These are phyloP conservation scores for Poeciliopsis presidionis DNA, from an alignment of 2,797 vertebrate genomes.

Conservation along the genomic window DNA sequence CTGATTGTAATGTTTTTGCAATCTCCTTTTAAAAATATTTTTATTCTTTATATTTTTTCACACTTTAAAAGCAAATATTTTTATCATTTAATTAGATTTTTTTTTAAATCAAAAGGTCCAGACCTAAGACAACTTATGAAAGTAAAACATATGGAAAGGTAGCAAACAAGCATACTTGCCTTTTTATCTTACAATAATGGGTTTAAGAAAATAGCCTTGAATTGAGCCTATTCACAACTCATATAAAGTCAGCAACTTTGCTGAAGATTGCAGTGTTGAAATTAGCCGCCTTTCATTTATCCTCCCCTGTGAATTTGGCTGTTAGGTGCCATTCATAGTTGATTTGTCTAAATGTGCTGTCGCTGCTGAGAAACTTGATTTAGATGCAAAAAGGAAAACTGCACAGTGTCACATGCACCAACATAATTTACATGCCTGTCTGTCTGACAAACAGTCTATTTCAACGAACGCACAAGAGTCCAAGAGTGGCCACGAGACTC, in stretches of 20 bases:
- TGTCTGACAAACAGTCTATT: background rate
- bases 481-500: slow-evolving; percentile 8
- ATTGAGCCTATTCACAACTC: background rate
- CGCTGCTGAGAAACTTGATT: slow-evolving; percentile 17
- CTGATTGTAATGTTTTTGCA: background rate
- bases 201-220: background rate
- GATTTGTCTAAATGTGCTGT: slow-evolving; percentile 9
- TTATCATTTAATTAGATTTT: background rate
- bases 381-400: slow-evolving; percentile 25
- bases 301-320: slow-evolving; percentile 1
- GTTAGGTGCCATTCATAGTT: slow-evolving; percentile 1
- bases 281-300: slow-evolving; percentile 6
- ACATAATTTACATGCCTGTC: slow-evolving; percentile 22
- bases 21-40: background rate
- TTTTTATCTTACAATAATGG: background rate
- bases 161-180: background rate
- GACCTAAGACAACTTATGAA: background rate
- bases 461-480: background rate
- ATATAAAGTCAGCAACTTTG: background rate
- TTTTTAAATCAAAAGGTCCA: background rate
- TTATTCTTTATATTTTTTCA: background rate
- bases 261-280: slow-evolving; percentile 3
- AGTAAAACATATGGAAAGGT: background rate
- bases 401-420: slow-evolving; percentile 6
- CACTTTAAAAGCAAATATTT: background rate